A percentile compares a stretch with the other conserved stretches of the same genome.
These are phyloP conservation scores for Bembecia ichneumoniformis DNA, from an alignment of 2,888 invertebrate species.

Conservation along the genomic window DNA sequence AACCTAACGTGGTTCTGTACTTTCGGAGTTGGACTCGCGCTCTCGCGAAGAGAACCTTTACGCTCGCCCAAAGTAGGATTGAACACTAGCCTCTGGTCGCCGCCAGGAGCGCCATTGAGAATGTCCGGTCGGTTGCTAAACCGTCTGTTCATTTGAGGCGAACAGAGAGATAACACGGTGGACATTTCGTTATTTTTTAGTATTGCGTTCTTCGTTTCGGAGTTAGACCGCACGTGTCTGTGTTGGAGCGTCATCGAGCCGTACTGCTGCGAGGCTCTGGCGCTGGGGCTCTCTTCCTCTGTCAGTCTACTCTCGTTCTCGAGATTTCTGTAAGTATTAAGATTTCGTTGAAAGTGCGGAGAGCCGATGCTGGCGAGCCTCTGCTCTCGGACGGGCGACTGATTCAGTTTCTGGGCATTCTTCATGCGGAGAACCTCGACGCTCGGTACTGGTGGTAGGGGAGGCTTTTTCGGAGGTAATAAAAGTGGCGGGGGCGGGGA, in stretches of 20 bases:
- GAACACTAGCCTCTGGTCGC: constrained; percentile 38
- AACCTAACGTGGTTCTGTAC: constrained; percentile 63
- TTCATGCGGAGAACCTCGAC: constrained; percentile 74
- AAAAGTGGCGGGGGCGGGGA: constrained; percentile 68
- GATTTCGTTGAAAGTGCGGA: constrained; percentile 74
- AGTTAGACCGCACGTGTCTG: constrained; percentile 59
- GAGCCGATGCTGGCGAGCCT: constrained; percentile 76
- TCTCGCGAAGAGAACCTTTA: constrained; percentile 39
- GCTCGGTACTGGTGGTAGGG: constrained; percentile 79
- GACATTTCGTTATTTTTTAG: constrained; percentile 60
- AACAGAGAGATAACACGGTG: constrained; percentile 61
- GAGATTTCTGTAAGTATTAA: constrained; percentile 71
- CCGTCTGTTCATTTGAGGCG: constrained; percentile 70
- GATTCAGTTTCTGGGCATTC: constrained; percentile 49
- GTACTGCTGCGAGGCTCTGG: constrained; percentile 43
- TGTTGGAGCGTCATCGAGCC: constrained; percentile 57
- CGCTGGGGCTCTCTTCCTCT: constrained; percentile 41
- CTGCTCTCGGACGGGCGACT: constrained; percentile 56
- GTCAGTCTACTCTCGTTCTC: constrained; percentile 59
- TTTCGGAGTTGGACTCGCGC: constrained; percentile 47
- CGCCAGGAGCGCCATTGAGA: constrained; percentile 53
- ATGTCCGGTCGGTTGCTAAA: constrained; percentile 58
- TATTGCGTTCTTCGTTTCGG: constrained; percentile 62
- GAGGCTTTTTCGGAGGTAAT: constrained; percentile 80
- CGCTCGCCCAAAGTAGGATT: constrained; percentile 50